Evolutionary conservation across 2,797 vertebrate genomes (phyloP), one percentile per base, ranked within the genome.

Genomic region (Micromesistius poutassou): DNA sequence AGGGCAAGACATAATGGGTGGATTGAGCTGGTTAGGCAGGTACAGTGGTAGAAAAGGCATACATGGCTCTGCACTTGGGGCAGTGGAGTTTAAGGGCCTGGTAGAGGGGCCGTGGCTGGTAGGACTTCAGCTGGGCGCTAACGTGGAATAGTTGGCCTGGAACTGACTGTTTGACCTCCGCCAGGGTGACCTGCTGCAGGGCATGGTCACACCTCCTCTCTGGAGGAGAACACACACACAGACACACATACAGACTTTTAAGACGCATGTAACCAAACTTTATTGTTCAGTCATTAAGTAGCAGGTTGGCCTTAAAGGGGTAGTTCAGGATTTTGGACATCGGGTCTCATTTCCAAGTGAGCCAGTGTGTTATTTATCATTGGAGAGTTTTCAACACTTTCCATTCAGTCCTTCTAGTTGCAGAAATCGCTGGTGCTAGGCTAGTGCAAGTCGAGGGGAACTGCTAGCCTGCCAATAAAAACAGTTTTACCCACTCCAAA

Each of bases 71-170:
- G 86, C 98, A 99, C 79, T 95, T 94, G 85, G 94, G 90, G 84
- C 98, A 99, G 90, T 95, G 91, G 82, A 98, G 97, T 87, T 98
- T 98, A 80, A 99, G 84, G 30, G 94, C 93, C 87, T 97, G 95
- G 88, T 94, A 88, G 35, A 97, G 95, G 78, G 87, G 93, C 78
- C 71, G 84, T 0, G 98, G 98, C 83, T 95, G 89, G 1, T 95
- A 98, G 14, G 92, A 94, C 77, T 87, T 93, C 76, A 99, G 84
- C 84, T 94, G 95, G 81, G 94, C 96, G 87, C 90, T 89, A 79
- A 98, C 91, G 30, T 96, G 96, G 83, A 94, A 95, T 4, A 92
- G 81, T 22, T 85, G 88, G 62, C 94, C 94, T 14, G 91, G 91
- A 0, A 66, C 30, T 31, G 85, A 91, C 33, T 70, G 92, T 85